Evolutionary conservation across 2,888 invertebrate genomes (phyloP), one percentile per base, ranked within the genome.

Genomic region (Spilosoma lubricipeda): DNA sequence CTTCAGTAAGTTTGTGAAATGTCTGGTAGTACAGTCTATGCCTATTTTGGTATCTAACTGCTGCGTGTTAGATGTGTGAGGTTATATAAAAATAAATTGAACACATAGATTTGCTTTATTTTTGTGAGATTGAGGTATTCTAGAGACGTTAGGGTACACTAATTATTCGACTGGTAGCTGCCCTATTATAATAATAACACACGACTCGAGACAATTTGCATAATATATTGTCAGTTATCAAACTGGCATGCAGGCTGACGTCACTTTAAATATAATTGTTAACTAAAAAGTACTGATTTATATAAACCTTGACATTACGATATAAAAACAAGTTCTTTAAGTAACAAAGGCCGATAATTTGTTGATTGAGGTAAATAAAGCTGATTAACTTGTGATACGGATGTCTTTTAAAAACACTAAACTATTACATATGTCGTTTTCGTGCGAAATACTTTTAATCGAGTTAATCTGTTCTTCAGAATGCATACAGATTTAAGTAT

Each of bases 271-370:
- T 68, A 11, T 48, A 66, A 23, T 18, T 59, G 59, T 23, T 36
- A 65, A 42, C 39, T 36, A 56, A 52, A 70, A 18, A 56, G 33
- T 59, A 70, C 56, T 7, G 65, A 75, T 67, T 71, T 64, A 20
- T 36, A 20, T 48, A 56, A 71, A 71, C 82, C 82, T 77, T 83
- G 84, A 77, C 82, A 77, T 83, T 77, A 72, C 66, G 56, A 36
- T 30, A 71, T 70, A 69, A 15, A 80, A 70, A 80, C 76, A 70
- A 71, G 75, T 74, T 77, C 72, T 66, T 23, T 71, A 56, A 70
- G 64, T 42, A 52, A 77, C 67, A 42, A 72, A 75, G 76, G 75
- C 75, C 77, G 73, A 65, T 74, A 59, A 36, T 23, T 23, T 20
- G 52, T 75, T 11, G 48, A 77, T 75, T 11, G 48, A 77, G 75